A percentile compares a stretch with the other conserved stretches of the same genome.
Evolutionary conservation across 2,888 invertebrate genomes (phyloP).

Genomic region (Brenthis ino): DNA sequence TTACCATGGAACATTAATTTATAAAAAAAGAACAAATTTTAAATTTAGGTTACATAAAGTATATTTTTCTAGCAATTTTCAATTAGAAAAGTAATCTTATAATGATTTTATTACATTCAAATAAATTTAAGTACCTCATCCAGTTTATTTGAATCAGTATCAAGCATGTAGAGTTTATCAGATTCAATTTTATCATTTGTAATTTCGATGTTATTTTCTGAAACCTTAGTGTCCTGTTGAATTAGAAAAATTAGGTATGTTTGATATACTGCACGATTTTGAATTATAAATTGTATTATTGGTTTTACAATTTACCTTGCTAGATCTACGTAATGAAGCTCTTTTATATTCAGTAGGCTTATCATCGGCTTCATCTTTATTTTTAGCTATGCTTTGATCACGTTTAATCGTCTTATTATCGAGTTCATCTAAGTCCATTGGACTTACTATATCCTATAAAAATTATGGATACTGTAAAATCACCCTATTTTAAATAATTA

Average conservation of each 20-base stretch:
- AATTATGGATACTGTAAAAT: too few species aligned
- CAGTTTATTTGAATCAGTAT: neutral
- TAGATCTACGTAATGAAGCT: neutral
- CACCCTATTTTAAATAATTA: neutral
- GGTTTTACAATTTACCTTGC: slow-evolving; percentile 1
- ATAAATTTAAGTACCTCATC: neutral
- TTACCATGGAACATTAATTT: too few species aligned
- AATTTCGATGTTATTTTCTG: neutral
- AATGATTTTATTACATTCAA: too few species aligned
- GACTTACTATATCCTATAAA: neutral
- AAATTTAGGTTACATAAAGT: too few species aligned
- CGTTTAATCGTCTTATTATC: neutral
- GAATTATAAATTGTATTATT: neutral
- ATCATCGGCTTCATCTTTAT: neutral
- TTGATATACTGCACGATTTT: neutral
- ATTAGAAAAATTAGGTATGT: neutral
- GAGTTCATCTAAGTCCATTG: slow-evolving; percentile 19
- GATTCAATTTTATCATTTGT: slow-evolving; percentile 5
- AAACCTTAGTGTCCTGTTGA: slow-evolving; percentile 2
- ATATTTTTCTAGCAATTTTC: too few species aligned
- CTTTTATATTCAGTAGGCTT: neutral
- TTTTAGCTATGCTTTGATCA: neutral
- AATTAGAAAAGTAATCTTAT: too few species aligned
- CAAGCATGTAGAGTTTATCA: neutral
- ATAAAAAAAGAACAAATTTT: too few species aligned